These are phyloP conservation scores for Anoplopoma fimbria DNA, from an alignment of 2,113 vertebrate species.

Conservation along the genomic window DNA sequence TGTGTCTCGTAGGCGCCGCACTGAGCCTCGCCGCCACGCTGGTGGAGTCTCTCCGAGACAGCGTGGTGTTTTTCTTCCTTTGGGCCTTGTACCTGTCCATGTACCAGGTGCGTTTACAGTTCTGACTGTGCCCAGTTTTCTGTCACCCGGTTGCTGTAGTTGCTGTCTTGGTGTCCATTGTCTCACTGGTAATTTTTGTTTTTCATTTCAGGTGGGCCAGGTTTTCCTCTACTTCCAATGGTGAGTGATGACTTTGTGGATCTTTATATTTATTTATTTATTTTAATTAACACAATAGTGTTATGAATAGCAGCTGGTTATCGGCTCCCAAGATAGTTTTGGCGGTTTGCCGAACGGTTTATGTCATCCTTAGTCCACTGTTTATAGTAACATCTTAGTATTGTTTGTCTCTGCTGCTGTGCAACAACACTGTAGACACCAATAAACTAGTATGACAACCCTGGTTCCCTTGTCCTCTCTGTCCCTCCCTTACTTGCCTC, in stretches of 20 bases:
- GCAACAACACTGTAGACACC: conserved; percentile 7
- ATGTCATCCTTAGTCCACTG: conserved; percentile 3
- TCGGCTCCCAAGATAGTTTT: neutral
- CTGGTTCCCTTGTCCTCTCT: neutral
- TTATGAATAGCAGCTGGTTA: conserved; percentile 4
- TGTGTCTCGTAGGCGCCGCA: conserved; percentile 85
- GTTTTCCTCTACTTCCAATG: conserved; percentile 99
- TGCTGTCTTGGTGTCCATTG: neutral
- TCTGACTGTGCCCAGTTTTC: neutral
- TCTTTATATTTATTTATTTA: neutral
- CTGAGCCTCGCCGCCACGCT: conserved; percentile 85
- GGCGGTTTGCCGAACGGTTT: conserved; percentile 2
- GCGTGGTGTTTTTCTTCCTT: conserved; percentile 88
- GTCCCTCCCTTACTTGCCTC: neutral
- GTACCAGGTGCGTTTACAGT: conserved; percentile 84
- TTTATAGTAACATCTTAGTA: neutral
- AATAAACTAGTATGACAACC: neutral
- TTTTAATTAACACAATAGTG: conserved; percentile 15
- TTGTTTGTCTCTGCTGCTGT: conserved; percentile 31
- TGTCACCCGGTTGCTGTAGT: too few species aligned
- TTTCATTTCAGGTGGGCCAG: conserved; percentile 90
- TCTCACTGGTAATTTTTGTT: neutral
- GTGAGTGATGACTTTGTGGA: conserved; percentile 83
- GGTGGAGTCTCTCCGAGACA: conserved; percentile 81
- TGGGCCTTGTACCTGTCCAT: conserved; percentile 88